These are phyloP conservation scores for Asbolus verrucosus DNA, from an alignment of 1,140 invertebrate genomes.

Conservation along the genomic window DNA sequence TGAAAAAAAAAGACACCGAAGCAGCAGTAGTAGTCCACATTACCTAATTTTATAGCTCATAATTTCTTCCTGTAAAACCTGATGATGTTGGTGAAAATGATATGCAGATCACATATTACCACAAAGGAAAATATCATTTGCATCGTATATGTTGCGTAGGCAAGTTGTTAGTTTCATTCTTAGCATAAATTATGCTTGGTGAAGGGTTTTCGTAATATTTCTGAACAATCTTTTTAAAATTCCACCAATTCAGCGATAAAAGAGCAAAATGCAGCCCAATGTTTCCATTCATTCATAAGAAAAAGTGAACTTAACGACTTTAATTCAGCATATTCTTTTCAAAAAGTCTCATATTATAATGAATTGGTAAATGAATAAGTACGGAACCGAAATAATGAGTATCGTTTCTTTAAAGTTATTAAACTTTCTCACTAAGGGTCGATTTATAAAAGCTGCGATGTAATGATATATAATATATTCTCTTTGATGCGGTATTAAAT, in stretches of 20 bases:
- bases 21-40: too few relatives aligned
- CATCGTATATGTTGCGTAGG: too few relatives aligned
- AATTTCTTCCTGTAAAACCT: too few relatives aligned
- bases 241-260: constrained; percentile 34
- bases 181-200: constrained; percentile 26
- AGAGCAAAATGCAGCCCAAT: constrained; percentile 35
- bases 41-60: too few relatives aligned
- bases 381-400: constrained; percentile 41
- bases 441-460: constrained; percentile 24
- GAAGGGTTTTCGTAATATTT: constrained; percentile 1
- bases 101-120: too few relatives aligned
- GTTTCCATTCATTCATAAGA: constrained; percentile 35
- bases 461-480: constrained; percentile 50
- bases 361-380: constrained; percentile 41
- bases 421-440: constrained; percentile 31
- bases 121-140: too few relatives aligned
- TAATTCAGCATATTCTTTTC: constrained; percentile 16
- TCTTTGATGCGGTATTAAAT: constrained; percentile 49
- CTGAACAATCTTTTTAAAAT: constrained; percentile 36
- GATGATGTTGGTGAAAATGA: too few relatives aligned
- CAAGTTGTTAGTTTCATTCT: constrained; percentile 12
- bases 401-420: constrained; percentile 41
- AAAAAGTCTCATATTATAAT: constrained; percentile 25
- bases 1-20: too few relatives aligned
- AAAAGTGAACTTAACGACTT: constrained; percentile 20